Percentiles rank a stretch among this genome's conserved stretches.
phyloP scores from a whole-genome alignment of 2,797 vertebrate species.

The Sus cebifrons region DNA sequence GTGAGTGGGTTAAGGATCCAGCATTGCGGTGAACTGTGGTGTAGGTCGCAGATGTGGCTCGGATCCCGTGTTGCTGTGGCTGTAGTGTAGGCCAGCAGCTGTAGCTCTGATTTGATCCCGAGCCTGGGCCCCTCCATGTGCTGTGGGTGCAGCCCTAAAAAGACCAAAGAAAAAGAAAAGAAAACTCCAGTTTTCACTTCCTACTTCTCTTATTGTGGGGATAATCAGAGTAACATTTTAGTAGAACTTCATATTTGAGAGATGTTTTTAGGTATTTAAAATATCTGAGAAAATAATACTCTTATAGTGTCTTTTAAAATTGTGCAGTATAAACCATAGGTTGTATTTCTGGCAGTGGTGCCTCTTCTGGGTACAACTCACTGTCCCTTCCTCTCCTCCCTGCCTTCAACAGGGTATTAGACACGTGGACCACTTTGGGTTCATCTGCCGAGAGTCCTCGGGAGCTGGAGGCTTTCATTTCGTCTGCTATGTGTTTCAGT shows the following conservation, averaged over 20 bases:
- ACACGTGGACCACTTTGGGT: conserved; percentile 99
- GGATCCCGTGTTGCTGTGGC: too few relatives aligned
- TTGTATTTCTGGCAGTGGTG: neutral
- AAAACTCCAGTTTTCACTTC: neutral
- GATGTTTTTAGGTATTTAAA: neutral
- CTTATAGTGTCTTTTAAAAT: neutral
- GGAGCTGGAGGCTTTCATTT: conserved; percentile 95
- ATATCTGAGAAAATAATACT: neutral
- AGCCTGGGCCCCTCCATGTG: too few relatives aligned
- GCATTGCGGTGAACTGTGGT: too few relatives aligned
- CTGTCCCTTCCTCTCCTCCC: neutral
- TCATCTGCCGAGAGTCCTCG: conserved; percentile 97
- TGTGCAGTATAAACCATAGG: rapidly evolving
- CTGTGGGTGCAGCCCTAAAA: too few relatives aligned
- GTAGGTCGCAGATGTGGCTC: too few relatives aligned
- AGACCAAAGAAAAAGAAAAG: too few relatives aligned
- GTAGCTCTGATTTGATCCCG: too few relatives aligned
- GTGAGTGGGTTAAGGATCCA: too few relatives aligned
- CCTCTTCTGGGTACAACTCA: neutral
- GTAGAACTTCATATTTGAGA: neutral
- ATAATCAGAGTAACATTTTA: conserved; percentile 1
- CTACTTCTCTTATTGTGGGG: neutral
- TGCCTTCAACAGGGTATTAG: conserved; percentile 93
- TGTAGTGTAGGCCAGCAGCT: too few relatives aligned
- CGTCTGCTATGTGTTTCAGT: conserved; percentile 98